A percentile compares a stretch with the other conserved stretches of the same genome.
phyloP scores from a whole-genome alignment of 2,888 invertebrate genomes.

The Drosophila phalerata region DNA sequence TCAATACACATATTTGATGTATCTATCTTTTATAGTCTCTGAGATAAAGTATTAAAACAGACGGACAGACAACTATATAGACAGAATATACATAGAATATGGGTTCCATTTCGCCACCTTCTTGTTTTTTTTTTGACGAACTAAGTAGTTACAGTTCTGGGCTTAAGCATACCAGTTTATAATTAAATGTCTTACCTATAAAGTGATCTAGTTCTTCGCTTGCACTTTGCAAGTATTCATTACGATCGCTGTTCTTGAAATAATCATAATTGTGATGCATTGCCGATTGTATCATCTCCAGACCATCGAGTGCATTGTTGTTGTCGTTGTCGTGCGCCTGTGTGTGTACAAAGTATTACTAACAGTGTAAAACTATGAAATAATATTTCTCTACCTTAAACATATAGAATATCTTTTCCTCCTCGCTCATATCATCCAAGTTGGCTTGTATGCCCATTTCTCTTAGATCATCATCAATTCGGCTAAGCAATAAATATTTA shows the following conservation, averaged over 20 bases:
- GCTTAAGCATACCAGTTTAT: background rate
- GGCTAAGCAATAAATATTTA: slow-evolving; percentile 86
- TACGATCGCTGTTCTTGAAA: slow-evolving; percentile 81
- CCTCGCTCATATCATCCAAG: slow-evolving; percentile 91
- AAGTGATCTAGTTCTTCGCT: slow-evolving; percentile 84
- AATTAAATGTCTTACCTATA: slow-evolving; percentile 69
- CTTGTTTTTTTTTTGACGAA: background rate
- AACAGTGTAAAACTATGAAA: background rate
- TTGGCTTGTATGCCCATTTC: slow-evolving; percentile 88
- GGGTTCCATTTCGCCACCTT: no score
- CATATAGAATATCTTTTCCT: slow-evolving; percentile 88
- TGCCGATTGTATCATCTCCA: slow-evolving; percentile 91
- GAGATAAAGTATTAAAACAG: no score
- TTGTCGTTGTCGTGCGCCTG: slow-evolving; percentile 94
- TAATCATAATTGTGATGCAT: slow-evolving; percentile 87
- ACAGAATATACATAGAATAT: no score
- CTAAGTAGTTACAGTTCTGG: background rate
- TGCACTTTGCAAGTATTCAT: slow-evolving; percentile 79
- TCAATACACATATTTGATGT: no score
- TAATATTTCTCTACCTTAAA: slow-evolving; percentile 79
- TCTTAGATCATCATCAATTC: slow-evolving; percentile 91
- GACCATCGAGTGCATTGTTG: slow-evolving; percentile 94
- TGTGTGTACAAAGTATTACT: background rate
- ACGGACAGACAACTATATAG: no score
- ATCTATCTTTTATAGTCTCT: no score